phyloP scores from a whole-genome alignment of 2,888 invertebrate genomes.

The Macropis europaea region DNA sequence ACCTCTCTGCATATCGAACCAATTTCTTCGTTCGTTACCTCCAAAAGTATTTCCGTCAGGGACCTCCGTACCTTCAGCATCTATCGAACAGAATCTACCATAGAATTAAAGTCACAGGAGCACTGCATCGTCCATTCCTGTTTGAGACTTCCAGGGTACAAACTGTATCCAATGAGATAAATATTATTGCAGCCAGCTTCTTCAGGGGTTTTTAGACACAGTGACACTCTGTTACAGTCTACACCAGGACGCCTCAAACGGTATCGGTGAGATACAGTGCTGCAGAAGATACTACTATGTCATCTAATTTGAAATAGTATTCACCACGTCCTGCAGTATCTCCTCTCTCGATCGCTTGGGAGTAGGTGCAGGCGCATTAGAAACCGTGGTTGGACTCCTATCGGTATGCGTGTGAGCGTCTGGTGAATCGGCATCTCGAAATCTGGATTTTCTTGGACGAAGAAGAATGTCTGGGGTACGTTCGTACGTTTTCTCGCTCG shows the following conservation, averaged over 20 bases:
- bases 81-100: slow-evolving; percentile 78
- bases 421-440: slow-evolving; percentile 77
- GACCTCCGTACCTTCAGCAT: slow-evolving; percentile 93
- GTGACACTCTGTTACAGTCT: no score
- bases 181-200: no score
- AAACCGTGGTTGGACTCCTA: slow-evolving; percentile 65
- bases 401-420: slow-evolving; percentile 67
- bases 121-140: no score
- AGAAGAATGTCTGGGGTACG: slow-evolving; percentile 73
- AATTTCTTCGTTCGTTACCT: slow-evolving; percentile 96
- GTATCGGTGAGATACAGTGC: no score
- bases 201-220: no score
- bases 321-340: slow-evolving; percentile 86
- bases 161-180: no score
- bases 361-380: slow-evolving; percentile 45
- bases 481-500: slow-evolving; percentile 66
- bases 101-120: no score
- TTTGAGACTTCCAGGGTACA: no score
- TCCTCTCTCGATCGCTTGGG: slow-evolving; percentile 82
- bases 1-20: slow-evolving; percentile 91
- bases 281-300: no score
- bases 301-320: not conserved
- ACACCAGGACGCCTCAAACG: no score
- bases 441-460: slow-evolving; percentile 77
- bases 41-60: slow-evolving; percentile 95